Evolutionary conservation across 2,888 invertebrate species (phyloP).

Genomic region (Neria commutata): DNA sequence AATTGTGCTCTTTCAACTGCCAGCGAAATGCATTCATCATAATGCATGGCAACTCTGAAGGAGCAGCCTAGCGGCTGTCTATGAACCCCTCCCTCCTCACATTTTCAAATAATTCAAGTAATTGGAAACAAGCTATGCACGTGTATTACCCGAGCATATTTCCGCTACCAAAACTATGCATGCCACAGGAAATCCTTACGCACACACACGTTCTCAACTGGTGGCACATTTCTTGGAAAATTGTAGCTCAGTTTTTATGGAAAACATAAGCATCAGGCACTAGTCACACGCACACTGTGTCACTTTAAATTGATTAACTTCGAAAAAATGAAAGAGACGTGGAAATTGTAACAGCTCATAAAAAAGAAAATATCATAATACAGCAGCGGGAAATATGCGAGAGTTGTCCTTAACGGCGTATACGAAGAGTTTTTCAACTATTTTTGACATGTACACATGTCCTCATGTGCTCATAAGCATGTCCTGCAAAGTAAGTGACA

Average conservation of each 20-base stretch:
- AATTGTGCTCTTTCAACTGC: not conserved
- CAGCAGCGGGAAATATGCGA: slow-evolving; percentile 27
- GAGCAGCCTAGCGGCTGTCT: not conserved
- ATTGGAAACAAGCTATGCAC: slow-evolving; percentile 26
- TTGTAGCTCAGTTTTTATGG: slow-evolving; percentile 18
- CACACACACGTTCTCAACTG: no score
- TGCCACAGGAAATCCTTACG: slow-evolving; percentile 38
- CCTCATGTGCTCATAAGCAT: slow-evolving; percentile 28
- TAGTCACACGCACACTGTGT: slow-evolving; percentile 21
- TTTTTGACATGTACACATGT: slow-evolving; percentile 43
- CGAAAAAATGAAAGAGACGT: not conserved
- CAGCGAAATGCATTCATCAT: slow-evolving; percentile 2
- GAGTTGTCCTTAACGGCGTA: not conserved
- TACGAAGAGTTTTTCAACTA: slow-evolving; percentile 48
- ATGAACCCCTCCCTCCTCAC: slow-evolving; percentile 8
- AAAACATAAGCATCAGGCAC: slow-evolving; percentile 23
- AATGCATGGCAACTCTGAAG: not conserved
- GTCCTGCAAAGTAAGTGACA: slow-evolving; percentile 38
- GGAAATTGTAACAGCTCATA: slow-evolving; percentile 49
- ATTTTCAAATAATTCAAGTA: slow-evolving; percentile 18
- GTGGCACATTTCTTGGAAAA: not conserved
- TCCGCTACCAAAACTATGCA: no score
- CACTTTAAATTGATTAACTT: slow-evolving; percentile 15
- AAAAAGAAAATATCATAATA: slow-evolving; percentile 40
- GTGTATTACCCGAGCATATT: slow-evolving; percentile 21